A percentile compares a stretch with the other conserved stretches of the same genome.
Conservation (phyloP, 1,140 invertebrate species). For the Lucilia sericata region DNA sequence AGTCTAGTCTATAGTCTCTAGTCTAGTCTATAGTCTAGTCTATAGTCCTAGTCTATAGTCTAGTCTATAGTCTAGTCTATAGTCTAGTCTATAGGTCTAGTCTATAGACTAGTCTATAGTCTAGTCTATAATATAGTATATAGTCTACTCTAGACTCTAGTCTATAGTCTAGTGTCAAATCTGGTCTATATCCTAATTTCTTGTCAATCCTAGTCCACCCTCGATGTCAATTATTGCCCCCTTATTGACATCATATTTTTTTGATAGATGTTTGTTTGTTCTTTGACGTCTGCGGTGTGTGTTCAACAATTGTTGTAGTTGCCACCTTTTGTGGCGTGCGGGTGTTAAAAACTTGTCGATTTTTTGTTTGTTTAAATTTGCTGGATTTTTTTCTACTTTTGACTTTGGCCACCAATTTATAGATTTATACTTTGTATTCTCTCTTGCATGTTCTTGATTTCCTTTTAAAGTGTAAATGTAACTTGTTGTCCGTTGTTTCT, state of each 20-base stretch:
- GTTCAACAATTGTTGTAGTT: constrained; percentile 9
- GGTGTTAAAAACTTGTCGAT: constrained; percentile 9
- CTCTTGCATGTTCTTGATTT: constrained; percentile 2
- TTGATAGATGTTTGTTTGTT: not conserved
- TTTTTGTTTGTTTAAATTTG: not conserved
- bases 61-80: no score
- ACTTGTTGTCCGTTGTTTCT: not conserved
- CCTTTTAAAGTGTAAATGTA: constrained; percentile 20
- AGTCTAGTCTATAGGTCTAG: no score
- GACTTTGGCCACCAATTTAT: no score
- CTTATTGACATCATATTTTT: not conserved
- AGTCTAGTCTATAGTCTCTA: no score
- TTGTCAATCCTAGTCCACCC: not conserved
- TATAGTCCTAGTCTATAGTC: no score
- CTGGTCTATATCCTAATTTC: no score
- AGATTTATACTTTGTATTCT: not conserved
- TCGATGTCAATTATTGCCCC: not conserved
- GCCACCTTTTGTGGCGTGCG: constrained; percentile 31
- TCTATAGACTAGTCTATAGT: no score
- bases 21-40: no score
- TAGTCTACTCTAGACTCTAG: no score
- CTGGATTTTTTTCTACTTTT: not conserved
- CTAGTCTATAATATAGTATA: no score
- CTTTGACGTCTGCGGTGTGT: not conserved
- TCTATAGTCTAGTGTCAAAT: no score